Base-by-base conservation (phyloP, 2,888 invertebrate genomes). In the Cheilosia variabilis region DNA sequence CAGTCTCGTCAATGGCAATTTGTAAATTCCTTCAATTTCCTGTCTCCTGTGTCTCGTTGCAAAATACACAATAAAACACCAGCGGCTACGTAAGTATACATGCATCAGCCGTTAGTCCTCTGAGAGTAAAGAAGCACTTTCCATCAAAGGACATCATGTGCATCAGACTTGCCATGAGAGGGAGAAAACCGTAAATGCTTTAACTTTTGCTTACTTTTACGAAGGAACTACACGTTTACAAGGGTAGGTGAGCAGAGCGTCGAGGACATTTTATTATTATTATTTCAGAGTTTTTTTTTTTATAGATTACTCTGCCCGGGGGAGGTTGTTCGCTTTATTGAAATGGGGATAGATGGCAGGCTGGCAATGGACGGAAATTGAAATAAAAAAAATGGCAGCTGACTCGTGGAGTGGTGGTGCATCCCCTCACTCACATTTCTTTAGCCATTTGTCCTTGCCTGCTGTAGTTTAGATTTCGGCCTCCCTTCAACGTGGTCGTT, bases 11-110 rank as follows among this genome's bases (percentile, higher is more conserved):
- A 71, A 57, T 43, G 53, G 66, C 71, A 82, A 77, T 77, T 77
- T 50, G 77, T 72, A 72, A 77, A 82, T 72, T 82, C 72, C 71
- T 77, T 60, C 53, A 72, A 82, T 82, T 77, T 82, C 82, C 82
- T 82, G 82, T 77, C 81, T 65, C 71, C 52, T 47, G 50, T 50
- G 63, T 50, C 34, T 65, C 50, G 65, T 52, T 52, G 17, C 55
- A 68, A 31, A 41, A 27, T 27, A 43, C 27, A 55, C 65, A 43
- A n/a, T 41, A 47, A 69, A 68, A 45, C 45, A 43, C 68, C 55
- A 55, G 27, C 43, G 68, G 68, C 68, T 68, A 27, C 43, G 19
- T 45, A 24, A 22, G 22, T 22, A 17, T 19, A 52, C 43, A 31
- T 68, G 55, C 66, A 55, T 15, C 24, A 52, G 24, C 43, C 37